A percentile compares a stretch with the other conserved stretches of the same genome.
These are phyloP conservation scores for Hypomecis punctinalis DNA, from an alignment of 2,888 invertebrate genomes.

Conservation along the genomic window DNA sequence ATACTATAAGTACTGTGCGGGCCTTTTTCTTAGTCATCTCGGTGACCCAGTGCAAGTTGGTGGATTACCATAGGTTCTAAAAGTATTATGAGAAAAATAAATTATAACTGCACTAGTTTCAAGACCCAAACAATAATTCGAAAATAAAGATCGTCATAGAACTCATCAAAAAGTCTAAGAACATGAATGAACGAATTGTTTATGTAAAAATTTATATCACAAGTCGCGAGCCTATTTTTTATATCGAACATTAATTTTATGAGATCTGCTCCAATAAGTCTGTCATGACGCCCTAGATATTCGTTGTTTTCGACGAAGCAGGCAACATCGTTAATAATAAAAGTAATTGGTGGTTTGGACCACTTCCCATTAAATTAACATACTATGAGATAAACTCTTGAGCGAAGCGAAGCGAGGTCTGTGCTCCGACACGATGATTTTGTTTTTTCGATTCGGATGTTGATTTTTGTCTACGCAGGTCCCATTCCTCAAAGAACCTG, in stretches of 20 bases:
- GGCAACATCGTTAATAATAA: constrained; percentile 26
- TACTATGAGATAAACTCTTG: background rate
- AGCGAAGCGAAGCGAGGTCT: background rate
- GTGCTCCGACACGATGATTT: too few relatives aligned
- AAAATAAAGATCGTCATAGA: background rate
- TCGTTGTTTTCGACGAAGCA: constrained; percentile 25
- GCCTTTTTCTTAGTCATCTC: too few relatives aligned
- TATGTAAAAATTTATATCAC: constrained; percentile 18
- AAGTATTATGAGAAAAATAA: too few relatives aligned
- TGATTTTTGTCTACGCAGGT: too few relatives aligned
- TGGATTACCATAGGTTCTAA: too few relatives aligned
- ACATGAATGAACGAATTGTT: constrained; percentile 18
- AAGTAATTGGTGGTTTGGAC: constrained; percentile 28
- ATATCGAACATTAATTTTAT: constrained; percentile 18
- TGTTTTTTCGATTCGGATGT: too few relatives aligned
- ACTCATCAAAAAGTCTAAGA: constrained; percentile 1
- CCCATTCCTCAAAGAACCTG: too few relatives aligned
- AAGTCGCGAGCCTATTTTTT: constrained; percentile 14
- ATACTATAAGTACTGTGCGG: too few relatives aligned
- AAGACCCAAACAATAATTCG: too few relatives aligned
- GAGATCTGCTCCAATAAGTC: constrained; percentile 23
- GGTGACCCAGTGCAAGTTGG: too few relatives aligned
- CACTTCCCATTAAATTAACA: constrained; percentile 22
- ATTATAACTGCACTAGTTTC: too few relatives aligned
- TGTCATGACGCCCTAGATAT: constrained; percentile 26